Conservation (phyloP, 2,888 invertebrate genomes). For the Phaedon cochleariae region DNA sequence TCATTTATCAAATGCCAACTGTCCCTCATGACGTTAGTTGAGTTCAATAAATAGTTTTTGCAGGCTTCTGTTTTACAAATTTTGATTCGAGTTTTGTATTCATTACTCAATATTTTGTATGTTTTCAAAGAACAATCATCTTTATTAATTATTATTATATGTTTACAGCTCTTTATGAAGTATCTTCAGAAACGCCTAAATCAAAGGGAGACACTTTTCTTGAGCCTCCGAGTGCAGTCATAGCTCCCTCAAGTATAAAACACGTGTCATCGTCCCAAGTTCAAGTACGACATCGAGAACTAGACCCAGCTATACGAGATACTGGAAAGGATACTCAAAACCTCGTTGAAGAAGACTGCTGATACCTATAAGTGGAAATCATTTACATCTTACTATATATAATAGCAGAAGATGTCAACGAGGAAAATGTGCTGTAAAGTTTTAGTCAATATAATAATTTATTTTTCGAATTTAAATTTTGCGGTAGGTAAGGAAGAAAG, state of each 20-base stretch:
- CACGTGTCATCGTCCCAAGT: constrained; percentile 79
- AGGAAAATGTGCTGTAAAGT: constrained; percentile 29
- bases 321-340: constrained; percentile 92
- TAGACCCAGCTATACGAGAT: constrained; percentile 84
- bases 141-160: no score
- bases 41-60: no score
- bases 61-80: no score
- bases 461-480: constrained; percentile 35
- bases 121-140: no score
- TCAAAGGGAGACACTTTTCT: constrained; percentile 68
- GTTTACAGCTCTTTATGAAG: constrained; percentile 79
- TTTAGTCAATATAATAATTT: constrained; percentile 39
- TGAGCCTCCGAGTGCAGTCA: constrained; percentile 75
- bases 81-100: no score
- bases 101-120: no score
- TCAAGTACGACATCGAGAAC: constrained; percentile 77
- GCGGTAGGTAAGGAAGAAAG: not conserved
- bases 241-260: constrained; percentile 84
- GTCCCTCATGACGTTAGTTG: no score
- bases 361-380: constrained; percentile 51
- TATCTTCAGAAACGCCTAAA: constrained; percentile 77
- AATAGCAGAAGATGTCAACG: constrained; percentile 45
- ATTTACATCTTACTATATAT: constrained; percentile 51
- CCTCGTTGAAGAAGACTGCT: constrained; percentile 89
- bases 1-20: no score